Evolutionary conservation across 2,113 vertebrate species (phyloP).

Genomic region (Danio rerio): DNA sequence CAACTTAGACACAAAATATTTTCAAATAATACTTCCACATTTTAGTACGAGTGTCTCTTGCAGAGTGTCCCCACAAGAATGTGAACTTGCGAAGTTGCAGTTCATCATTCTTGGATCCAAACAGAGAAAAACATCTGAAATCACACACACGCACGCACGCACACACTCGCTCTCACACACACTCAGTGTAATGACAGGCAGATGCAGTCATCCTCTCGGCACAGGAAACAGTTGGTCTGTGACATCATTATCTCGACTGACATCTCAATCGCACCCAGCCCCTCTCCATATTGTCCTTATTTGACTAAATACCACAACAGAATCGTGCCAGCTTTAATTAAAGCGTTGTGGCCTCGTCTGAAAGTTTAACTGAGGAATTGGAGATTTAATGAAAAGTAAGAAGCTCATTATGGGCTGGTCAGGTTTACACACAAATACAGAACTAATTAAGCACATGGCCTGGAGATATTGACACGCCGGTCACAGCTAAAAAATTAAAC

Average conservation of each 20-base stretch:
- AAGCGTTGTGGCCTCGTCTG: constrained; percentile 72
- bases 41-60: too few species aligned
- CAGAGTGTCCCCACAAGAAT: too few species aligned
- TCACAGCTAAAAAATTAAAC: background rate
- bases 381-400: constrained; percentile 42
- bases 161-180: constrained; percentile 22
- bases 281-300: constrained; percentile 63
- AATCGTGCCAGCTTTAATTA: constrained; percentile 78
- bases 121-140: constrained; percentile 45
- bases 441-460: constrained; percentile 15
- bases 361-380: constrained; percentile 75
- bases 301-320: constrained; percentile 68
- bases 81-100: too few species aligned
- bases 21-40: too few species aligned
- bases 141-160: constrained; percentile 38
- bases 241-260: constrained; percentile 43
- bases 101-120: background rate
- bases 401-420: background rate
- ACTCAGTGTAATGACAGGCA: constrained; percentile 43
- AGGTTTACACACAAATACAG: background rate
- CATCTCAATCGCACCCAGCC: constrained; percentile 37
- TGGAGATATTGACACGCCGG: background rate
- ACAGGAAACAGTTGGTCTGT: constrained; percentile 47
- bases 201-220: constrained; percentile 15
- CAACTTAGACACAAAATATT: too few species aligned